Conservation (phyloP, 2,113 vertebrate species). For the Gorsachius goisagi region DNA sequence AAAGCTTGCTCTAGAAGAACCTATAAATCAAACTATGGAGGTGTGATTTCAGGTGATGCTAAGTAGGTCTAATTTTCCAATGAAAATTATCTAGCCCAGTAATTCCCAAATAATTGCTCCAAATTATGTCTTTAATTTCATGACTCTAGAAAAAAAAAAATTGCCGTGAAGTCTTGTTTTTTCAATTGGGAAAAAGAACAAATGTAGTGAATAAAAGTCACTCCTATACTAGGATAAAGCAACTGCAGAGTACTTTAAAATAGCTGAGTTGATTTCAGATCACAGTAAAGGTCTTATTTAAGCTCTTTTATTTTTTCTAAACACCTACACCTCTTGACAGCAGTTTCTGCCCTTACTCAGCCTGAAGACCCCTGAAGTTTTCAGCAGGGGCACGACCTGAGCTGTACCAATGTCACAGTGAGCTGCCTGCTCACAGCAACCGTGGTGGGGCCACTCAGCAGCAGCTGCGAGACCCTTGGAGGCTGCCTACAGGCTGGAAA, state of each 20-base stretch:
- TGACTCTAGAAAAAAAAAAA: background rate
- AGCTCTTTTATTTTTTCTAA: background rate
- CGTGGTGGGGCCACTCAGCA: background rate
- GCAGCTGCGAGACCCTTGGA: background rate
- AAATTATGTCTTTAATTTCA: background rate
- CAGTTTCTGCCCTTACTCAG: background rate
- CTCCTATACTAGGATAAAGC: background rate
- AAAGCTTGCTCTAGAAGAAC: background rate
- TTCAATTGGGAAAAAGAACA: background rate
- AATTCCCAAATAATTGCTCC: background rate
- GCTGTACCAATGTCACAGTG: background rate
- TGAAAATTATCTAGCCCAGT: background rate
- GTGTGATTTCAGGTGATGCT: background rate
- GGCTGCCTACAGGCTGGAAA: background rate
- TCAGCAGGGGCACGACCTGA: background rate
- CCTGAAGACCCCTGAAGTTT: background rate
- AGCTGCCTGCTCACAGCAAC: background rate
- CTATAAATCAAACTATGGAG: background rate
- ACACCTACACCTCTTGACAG: background rate
- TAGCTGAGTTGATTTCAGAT: background rate
- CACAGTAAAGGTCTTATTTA: background rate
- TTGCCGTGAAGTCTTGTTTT: background rate
- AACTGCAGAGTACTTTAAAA: background rate
- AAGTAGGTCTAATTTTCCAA: accelerated
- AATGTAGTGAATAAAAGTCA: background rate